Evolutionary conservation across 1,140 invertebrate species (phyloP).

Genomic region (Semibalanus balanoides): DNA sequence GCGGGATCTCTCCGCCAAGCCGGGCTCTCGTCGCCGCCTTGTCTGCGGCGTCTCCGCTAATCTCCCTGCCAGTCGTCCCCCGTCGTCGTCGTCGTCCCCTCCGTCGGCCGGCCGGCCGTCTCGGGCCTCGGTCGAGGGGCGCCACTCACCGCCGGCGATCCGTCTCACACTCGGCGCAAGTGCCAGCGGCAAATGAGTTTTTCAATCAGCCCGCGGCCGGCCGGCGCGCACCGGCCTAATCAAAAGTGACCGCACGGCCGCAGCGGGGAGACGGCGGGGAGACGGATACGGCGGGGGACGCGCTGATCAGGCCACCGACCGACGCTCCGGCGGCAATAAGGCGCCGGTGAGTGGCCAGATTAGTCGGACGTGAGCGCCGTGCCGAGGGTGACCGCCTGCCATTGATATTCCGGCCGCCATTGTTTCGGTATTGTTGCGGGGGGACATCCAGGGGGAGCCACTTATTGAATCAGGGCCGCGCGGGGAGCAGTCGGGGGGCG

Average conservation of each 20-base stretch:
- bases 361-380: not conserved
- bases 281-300: too few species aligned
- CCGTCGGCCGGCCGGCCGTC: too few species aligned
- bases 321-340: not conserved
- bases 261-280: too few species aligned
- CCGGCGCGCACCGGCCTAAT: not conserved
- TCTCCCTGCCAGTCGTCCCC: not conserved
- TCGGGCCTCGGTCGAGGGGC: too few species aligned
- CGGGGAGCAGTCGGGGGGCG: too few species aligned
- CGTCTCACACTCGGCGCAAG: not conserved
- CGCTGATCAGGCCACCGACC: not conserved
- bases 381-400: too few species aligned
- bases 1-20: too few species aligned
- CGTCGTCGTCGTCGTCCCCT: not conserved
- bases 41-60: too few species aligned
- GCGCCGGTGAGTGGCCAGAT: not conserved
- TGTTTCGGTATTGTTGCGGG: not conserved
- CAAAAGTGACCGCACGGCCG: not conserved
- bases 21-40: too few species aligned
- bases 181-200: constrained; percentile 1
- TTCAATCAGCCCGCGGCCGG: not conserved
- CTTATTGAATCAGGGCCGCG: not conserved
- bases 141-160: not conserved
- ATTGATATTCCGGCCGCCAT: not conserved
- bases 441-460: not conserved